A percentile compares a stretch with the other conserved stretches of the same genome.
Evolutionary conservation across 1,140 invertebrate genomes (phyloP).

Genomic region (Aporrectodea caliginosa): DNA sequence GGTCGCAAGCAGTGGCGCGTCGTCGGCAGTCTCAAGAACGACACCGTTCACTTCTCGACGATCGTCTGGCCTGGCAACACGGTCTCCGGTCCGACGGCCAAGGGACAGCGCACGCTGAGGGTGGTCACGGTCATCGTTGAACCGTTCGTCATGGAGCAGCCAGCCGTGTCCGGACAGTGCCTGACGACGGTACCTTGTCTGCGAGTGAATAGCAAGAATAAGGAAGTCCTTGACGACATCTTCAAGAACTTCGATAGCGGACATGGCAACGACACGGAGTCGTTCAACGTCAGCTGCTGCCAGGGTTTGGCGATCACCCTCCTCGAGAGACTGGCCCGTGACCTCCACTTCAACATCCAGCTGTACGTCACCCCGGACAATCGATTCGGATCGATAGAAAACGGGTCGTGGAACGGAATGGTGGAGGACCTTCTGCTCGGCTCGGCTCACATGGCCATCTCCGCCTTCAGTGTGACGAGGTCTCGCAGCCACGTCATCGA

Average conservation of each 20-base stretch:
- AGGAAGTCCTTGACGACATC: neutral
- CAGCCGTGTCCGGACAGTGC: conserved; percentile 41
- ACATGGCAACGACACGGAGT: conserved; percentile 32
- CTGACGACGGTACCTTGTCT: conserved; percentile 69
- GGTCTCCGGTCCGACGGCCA: conserved; percentile 40
- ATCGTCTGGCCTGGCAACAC: conserved; percentile 81
- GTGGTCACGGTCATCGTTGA: conserved; percentile 73
- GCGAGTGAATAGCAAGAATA: conserved; percentile 60
- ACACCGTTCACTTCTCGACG: conserved; percentile 72
- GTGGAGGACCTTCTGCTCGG: conserved; percentile 78
- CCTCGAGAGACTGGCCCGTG: conserved; percentile 73
- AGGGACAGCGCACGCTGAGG: conserved; percentile 66
- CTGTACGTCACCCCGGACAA: conserved; percentile 79
- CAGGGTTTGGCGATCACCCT: conserved; percentile 86
- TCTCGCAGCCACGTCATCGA: conserved; percentile 68
- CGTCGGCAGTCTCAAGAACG: conserved; percentile 70
- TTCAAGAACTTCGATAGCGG: neutral
- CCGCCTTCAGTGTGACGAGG: conserved; percentile 77
- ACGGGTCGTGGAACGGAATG: conserved; percentile 73
- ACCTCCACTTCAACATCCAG: conserved; percentile 81
- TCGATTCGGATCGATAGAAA: conserved; percentile 53
- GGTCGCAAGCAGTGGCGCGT: conserved; percentile 62
- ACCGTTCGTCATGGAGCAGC: conserved; percentile 51
- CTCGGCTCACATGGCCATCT: conserved; percentile 82
- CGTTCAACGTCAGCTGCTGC: conserved; percentile 70